Evolutionary conservation across 2,888 invertebrate species (phyloP).

Genomic region (Cantharis flavilabris): DNA sequence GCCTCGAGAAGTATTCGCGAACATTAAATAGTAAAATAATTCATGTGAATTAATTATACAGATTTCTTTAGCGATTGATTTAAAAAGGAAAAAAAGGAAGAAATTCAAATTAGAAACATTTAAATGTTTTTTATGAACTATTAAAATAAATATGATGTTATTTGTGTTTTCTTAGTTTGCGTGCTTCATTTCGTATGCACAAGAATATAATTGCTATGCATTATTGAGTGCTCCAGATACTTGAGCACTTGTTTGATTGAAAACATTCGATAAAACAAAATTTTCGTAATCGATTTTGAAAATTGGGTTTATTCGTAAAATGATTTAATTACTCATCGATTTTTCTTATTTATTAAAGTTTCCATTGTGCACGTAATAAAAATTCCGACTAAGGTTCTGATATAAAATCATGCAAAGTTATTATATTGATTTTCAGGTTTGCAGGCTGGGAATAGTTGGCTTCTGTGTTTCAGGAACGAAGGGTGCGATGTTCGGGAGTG

Average conservation of each 20-base stretch:
- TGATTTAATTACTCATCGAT: neutral
- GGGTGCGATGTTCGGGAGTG: constrained; percentile 18
- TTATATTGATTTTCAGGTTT: constrained; percentile 17
- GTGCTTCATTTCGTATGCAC: neutral
- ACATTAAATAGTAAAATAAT: no score
- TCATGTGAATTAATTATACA: no score
- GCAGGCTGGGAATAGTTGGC: constrained; percentile 14
- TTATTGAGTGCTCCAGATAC: neutral
- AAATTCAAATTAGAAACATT: no score
- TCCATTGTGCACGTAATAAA: neutral
- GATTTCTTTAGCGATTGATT: no score
- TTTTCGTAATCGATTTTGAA: neutral
- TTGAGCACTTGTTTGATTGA: neutral
- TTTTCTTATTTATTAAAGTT: neutral
- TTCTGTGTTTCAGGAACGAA: constrained; percentile 15
- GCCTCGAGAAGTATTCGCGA: no score
- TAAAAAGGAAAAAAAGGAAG: no score
- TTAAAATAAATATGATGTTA: neutral
- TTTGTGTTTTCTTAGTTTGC: neutral
- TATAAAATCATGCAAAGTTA: constrained; percentile 6
- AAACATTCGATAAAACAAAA: neutral
- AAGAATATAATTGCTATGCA: neutral
- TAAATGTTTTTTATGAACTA: neutral
- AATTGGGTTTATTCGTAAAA: neutral
- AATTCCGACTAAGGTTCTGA: neutral